Evolutionary conservation across 2,888 invertebrate species (phyloP), one percentile per base, ranked within the genome.

Genomic region (Zelleria hepariella): DNA sequence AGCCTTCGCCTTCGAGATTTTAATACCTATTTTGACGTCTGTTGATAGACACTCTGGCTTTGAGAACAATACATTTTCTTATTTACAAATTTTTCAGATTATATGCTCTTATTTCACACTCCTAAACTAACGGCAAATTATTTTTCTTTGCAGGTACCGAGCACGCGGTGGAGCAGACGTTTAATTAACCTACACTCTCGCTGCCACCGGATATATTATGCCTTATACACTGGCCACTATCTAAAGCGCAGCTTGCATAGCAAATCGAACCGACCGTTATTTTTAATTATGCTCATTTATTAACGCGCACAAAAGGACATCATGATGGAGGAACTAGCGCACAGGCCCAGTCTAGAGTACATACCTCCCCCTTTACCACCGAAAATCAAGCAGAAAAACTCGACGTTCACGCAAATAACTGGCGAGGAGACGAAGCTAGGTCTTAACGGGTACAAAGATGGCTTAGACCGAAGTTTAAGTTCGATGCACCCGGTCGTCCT

Each of bases 361-460:
- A 86, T 90, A 71, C 90, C 91, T 65, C 89, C 85, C 67, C 82
- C 91, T 66, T 78, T 91, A 64, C 91, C 91, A 54, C 90, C 90
- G 59, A 92, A 91, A 83, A 85, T 80, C 61, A 88, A 88, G 66
- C 86, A 80, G 68, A 80, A 78, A 69, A 66, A 67, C 58, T 84
- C 88, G 15, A 86, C 86, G 65, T 83, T 85, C 72, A 88, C 87
- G 57, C 84, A 86, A 72, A 88, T 88, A 64, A 82, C 79, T 57
- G 74, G 67, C 65, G 82, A 86, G 63, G 58, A 80, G 61, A 59
- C 66, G 42, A 64, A 67, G 62, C 62, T 71, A 59, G 77, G 74
- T 65, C 68, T 73, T 70, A 86, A 84, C 74, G 81, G 82, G 68
- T 82, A 75, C 71, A 73, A 72, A 63, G 71, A 65, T 47, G 59